Evolutionary conservation across 2,888 invertebrate species (phyloP), one percentile per base, ranked within the genome.

Genomic region (Callosobruchus maculatus): DNA sequence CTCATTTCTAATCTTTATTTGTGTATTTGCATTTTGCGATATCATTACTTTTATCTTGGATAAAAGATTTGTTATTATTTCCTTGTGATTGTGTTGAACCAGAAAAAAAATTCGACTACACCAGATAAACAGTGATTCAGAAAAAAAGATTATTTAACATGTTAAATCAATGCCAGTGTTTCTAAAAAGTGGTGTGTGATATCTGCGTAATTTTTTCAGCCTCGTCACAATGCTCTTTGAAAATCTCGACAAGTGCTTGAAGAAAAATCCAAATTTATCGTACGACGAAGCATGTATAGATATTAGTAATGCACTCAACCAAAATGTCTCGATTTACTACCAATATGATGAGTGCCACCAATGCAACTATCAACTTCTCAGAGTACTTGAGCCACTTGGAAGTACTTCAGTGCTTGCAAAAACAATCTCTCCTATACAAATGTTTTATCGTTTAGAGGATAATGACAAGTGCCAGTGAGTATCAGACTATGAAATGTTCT

Each of bases 241-340:
- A 20, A 80, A 82, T 73, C 74, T 76, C 70, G 77, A 80, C 49
- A 84, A 84, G 77, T 85, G 85, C 79, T 77, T 83, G 20, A 26
- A 77, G 22, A 72, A 75, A 70, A 77, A 79, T 71, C 83, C 84
- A 5, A 78, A 81, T 69, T 81, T 85, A 69, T 81, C 80, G 20
- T 86, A 83, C 74, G 88, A 88, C 80, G 87, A 87, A 76, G 87
- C 87, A 26, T 88, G 88, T 79, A 73, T 88, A 69, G 86, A 87
- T 78, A 82, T 88, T 71, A 70, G 79, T n/a, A 87, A 87, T 78
- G 77, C 74, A 2, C 73, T 84, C 2, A 81, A 82, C 73, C 75
- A 80, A 21, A 77, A 75, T 68, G 80, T 87, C 26, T 74, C 73
- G 18, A 77, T 88, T 73, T 81, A 73, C 74, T 86, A 86, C 13